Evolutionary conservation across 1,140 invertebrate genomes (phyloP).

Genomic region (Drosophila littoralis): DNA sequence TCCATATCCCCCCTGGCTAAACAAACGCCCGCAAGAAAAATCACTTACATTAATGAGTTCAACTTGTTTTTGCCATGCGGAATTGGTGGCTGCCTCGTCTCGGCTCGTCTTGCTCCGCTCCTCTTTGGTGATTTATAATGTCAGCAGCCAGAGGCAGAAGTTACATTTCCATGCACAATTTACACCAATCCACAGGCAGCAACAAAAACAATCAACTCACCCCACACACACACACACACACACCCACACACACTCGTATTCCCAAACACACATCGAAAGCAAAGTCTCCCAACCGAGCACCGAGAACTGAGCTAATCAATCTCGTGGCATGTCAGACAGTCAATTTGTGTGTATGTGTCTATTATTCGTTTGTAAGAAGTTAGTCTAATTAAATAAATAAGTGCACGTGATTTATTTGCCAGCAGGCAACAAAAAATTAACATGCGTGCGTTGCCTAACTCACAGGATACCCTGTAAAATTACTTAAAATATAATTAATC

Average conservation of each 20-base stretch:
- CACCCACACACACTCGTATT: constrained; percentile 4
- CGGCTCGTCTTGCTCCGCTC: neutral
- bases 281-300: constrained; percentile 40
- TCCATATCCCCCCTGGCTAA: neutral
- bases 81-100: constrained; percentile 37
- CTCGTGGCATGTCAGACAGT: constrained; percentile 80
- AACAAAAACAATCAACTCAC: constrained; percentile 50
- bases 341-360: constrained; percentile 72
- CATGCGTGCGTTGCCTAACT: neutral
- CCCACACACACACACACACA: constrained; percentile 22
- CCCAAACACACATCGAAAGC: too few species aligned
- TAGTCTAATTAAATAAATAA: constrained; percentile 83
- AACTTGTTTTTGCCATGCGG: constrained; percentile 73
- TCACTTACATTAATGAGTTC: constrained; percentile 83
- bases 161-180: constrained; percentile 83
- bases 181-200: constrained; percentile 74
- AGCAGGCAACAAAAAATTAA: constrained; percentile 43
- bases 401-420: constrained; percentile 82
- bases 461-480: too few species aligned
- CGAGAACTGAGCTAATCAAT: constrained; percentile 77
- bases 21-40: constrained; percentile 75
- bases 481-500: too few species aligned
- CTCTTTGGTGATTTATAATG: constrained; percentile 77
- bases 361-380: constrained; percentile 81
- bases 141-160: constrained; percentile 76